Conservation (phyloP, 2,888 invertebrate genomes). For the Microctonus brassicae region DNA sequence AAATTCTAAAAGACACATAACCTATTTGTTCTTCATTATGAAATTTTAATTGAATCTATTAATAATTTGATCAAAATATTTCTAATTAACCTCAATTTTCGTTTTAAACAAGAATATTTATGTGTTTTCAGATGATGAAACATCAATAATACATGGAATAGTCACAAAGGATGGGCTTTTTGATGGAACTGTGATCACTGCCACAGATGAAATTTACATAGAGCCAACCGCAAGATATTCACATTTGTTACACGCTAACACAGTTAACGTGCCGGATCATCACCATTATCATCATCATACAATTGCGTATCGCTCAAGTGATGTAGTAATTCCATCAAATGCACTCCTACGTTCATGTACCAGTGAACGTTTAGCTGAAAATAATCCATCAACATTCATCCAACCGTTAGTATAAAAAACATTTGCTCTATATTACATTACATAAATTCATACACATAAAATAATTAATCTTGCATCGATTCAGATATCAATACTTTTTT, state of each 20-base stretch:
- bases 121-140: slow-evolving; percentile 78
- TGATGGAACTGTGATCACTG: slow-evolving; percentile 86
- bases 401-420: slow-evolving; percentile 37
- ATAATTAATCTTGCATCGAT: no score
- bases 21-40: no score
- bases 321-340: slow-evolving; percentile 72
- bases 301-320: slow-evolving; percentile 84
- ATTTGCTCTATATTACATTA: no score
- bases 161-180: slow-evolving; percentile 87
- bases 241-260: slow-evolving; percentile 61
- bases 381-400: slow-evolving; percentile 25
- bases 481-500: no score
- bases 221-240: slow-evolving; percentile 81
- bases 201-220: slow-evolving; percentile 83
- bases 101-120: neutral
- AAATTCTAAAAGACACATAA: no score
- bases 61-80: no score
- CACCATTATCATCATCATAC: slow-evolving; percentile 74
- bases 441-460: no score
- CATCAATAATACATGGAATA: slow-evolving; percentile 84
- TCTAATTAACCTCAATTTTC: no score
- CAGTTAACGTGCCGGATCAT: slow-evolving; percentile 53
- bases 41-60: no score
- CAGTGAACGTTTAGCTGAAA: slow-evolving; percentile 7
- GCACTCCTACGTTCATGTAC: neutral